These are phyloP conservation scores for Cettia cetti DNA, from an alignment of 2,113 vertebrate genomes.

Conservation along the genomic window DNA sequence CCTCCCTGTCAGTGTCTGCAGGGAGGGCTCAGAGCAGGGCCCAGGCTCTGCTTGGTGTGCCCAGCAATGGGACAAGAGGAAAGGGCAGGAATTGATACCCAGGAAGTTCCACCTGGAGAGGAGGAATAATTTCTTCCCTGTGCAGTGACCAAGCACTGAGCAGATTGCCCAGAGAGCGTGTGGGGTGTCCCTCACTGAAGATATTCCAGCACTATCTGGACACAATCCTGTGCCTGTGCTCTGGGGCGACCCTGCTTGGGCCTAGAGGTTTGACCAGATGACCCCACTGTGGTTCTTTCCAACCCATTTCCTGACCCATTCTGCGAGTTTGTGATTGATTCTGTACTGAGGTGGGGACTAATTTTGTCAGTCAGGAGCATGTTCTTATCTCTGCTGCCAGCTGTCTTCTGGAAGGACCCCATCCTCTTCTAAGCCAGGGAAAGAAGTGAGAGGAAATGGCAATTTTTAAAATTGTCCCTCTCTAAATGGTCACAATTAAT, in stretches of 20 bases:
- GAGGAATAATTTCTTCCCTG: background rate
- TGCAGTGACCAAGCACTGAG: rapidly evolving
- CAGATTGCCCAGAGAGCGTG: background rate
- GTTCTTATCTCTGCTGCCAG: background rate
- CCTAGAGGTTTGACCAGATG: background rate
- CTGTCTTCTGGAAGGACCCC: background rate
- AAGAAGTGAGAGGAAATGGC: background rate
- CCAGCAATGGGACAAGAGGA: background rate
- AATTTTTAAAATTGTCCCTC: background rate
- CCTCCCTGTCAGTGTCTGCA: background rate
- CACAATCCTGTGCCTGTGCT: background rate
- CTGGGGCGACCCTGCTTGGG: background rate
- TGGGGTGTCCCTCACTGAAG: background rate
- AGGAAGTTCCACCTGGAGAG: background rate
- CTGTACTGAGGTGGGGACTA: background rate
- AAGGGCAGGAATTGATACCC: rapidly evolving
- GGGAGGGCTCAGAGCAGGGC: background rate
- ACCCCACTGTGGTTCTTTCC: background rate
- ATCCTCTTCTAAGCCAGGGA: background rate
- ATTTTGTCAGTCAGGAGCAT: background rate
- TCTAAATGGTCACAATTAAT: background rate
- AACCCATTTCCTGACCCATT: background rate
- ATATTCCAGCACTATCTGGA: background rate
- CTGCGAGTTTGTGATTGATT: background rate
- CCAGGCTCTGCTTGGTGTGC: background rate